These are phyloP conservation scores for Rotaria macrura DNA, from an alignment of 2,888 invertebrate species.

Conservation along the genomic window DNA sequence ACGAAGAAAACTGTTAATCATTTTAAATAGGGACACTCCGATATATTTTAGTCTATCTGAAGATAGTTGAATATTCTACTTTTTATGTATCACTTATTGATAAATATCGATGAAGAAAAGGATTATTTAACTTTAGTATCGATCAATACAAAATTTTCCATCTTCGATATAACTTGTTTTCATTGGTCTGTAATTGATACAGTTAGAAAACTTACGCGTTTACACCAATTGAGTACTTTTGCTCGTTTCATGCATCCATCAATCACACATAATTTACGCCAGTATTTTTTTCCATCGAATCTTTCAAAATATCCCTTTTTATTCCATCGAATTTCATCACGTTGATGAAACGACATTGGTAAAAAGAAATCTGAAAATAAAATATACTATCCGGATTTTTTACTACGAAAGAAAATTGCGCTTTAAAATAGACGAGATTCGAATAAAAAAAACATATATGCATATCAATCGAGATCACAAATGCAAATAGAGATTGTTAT, in stretches of 20 bases:
- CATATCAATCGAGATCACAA: background rate
- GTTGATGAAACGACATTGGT: background rate
- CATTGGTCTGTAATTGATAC: too few species aligned
- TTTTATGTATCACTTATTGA: too few species aligned
- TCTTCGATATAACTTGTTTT: too few species aligned
- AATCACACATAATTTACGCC: background rate
- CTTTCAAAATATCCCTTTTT: background rate
- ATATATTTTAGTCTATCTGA: too few species aligned
- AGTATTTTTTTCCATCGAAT: background rate
- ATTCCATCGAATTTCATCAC: slow-evolving; percentile 7
- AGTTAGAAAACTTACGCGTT: background rate
- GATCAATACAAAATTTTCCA: too few species aligned
- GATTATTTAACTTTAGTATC: too few species aligned
- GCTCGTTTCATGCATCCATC: background rate
- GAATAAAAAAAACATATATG: background rate
- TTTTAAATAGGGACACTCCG: too few species aligned
- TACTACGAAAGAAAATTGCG: background rate
- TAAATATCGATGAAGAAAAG: too few species aligned
- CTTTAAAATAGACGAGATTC: background rate
- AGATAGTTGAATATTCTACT: too few species aligned
- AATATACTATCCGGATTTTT: background rate
- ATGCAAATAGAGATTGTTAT: background rate
- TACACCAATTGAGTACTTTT: slow-evolving; percentile 3
- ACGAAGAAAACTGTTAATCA: too few species aligned
- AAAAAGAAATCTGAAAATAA: background rate